These are phyloP conservation scores for Belgica antarctica DNA, from an alignment of 2,888 invertebrate genomes.

Conservation along the genomic window DNA sequence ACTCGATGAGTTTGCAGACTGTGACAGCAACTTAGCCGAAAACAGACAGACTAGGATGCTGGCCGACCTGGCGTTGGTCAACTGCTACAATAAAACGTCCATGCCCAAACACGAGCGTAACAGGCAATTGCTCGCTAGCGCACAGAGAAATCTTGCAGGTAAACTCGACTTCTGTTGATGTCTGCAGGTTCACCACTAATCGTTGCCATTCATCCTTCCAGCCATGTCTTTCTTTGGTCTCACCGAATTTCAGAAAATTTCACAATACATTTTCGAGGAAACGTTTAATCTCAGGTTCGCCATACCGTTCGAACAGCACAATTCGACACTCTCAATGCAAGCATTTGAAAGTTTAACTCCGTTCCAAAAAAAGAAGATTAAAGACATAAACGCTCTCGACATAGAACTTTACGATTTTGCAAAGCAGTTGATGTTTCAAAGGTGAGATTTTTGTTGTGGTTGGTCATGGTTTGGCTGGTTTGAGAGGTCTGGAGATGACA, in stretches of 20 bases:
- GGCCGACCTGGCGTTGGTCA: conserved; percentile 89
- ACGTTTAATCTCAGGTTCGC: conserved; percentile 88
- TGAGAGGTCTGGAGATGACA: no score
- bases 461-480: no score
- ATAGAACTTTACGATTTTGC: conserved; percentile 92
- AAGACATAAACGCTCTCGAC: conserved; percentile 82
- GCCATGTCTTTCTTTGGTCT: conserved; percentile 97
- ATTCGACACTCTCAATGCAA: conserved; percentile 81
- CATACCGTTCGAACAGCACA: conserved; percentile 88
- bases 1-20: conserved; percentile 85
- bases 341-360: conserved; percentile 74
- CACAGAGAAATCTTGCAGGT: conserved; percentile 83
- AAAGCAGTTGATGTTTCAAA: conserved; percentile 78
- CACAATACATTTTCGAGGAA: conserved; percentile 92
- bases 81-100: conserved; percentile 87
- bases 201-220: neutral
- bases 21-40: conserved; percentile 89
- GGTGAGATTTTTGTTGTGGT: no score
- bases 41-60: conserved; percentile 98
- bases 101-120: conserved; percentile 74
- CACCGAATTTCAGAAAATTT: conserved; percentile 90
- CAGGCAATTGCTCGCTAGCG: conserved; percentile 86
- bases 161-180: neutral
- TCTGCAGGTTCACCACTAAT: neutral
- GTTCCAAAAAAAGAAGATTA: conserved; percentile 72